Evolutionary conservation across 92 coral and sea anemone species (phyloP), one percentile per base, ranked within the genome.

Genomic region (Epizoanthus ramosus): DNA sequence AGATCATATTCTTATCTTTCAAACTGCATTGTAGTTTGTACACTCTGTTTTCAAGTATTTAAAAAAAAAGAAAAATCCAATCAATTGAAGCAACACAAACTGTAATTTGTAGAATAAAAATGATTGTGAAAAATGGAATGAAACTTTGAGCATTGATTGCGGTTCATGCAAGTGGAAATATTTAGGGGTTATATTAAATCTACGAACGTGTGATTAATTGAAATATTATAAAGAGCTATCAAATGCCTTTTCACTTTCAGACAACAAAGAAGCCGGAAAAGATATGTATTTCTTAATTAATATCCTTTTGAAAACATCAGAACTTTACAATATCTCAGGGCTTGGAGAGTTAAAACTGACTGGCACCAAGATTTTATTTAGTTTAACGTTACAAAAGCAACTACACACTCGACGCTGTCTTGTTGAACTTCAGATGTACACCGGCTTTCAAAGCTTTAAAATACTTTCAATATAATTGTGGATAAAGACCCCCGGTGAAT

Each of bases 251-350:
- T 33, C 37, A 67, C 72, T 31, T 41, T 67, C 72, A 67, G 72
- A 28, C 50, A 67, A 67, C 72, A 67, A 67, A 33, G 72, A 33
- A 18, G 72, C 22, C 72, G 72, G 72, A 33, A 28, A 67, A 41
- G 39, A 28, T 14, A 67, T 37, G 18, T 41, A 65, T 33, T 65
- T 65, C n/a, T 65, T 65, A 65, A 65, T 65, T 65, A 65, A 65
- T 37, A 67, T 67, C 43, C 47, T 28, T 63, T 63, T 22, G 68
- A 63, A 63, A 63, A 22, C 68, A 63, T n/a, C 72, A 67, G 39
- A 67, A 33, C 10, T 41, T 67, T 33, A 28, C 72, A 28, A 41
- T 67, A 8, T n/a, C 50, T 67, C 13, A 33, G 72, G 72, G 72
- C 50, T 28, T 28, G 17, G 43, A 41, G 13, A 33, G 70, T 18